Conservation (phyloP, 2,888 invertebrate genomes). For the Andrena minutula region DNA sequence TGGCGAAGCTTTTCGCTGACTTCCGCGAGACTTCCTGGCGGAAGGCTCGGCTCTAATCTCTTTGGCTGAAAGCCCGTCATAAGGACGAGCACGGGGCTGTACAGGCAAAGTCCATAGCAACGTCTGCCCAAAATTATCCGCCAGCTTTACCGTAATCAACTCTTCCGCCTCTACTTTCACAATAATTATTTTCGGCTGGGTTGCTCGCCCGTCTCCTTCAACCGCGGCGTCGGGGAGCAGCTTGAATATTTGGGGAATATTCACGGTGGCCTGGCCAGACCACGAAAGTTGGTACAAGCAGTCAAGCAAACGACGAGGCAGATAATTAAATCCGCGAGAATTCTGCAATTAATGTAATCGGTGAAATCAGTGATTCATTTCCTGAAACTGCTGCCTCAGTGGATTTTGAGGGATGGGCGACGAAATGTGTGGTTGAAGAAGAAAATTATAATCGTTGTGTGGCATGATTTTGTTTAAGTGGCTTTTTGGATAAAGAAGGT, state of each 20-base stretch:
- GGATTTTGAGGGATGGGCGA: too few species aligned
- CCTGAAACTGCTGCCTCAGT: neutral
- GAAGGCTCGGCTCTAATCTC: slow-evolving; percentile 73
- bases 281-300: neutral
- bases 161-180: slow-evolving; percentile 29
- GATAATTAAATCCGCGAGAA: slow-evolving; percentile 5
- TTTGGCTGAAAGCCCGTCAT: slow-evolving; percentile 73
- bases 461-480: too few species aligned
- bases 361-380: neutral
- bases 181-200: slow-evolving; percentile 45
- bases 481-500: too few species aligned
- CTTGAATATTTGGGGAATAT: slow-evolving; percentile 27
- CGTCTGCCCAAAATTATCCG: slow-evolving; percentile 55
- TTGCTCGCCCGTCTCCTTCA: neutral
- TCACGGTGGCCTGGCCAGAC: neutral
- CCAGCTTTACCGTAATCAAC: slow-evolving; percentile 46
- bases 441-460: too few species aligned
- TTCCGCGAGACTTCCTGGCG: slow-evolving; percentile 53
- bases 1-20: slow-evolving; percentile 36
- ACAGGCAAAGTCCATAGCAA: slow-evolving; percentile 12
- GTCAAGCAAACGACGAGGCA: neutral
- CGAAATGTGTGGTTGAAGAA: too few species aligned
- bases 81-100: slow-evolving; percentile 31
- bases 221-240: neutral
- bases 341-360: neutral